Conservation (phyloP, 2,888 invertebrate genomes). For the Caenorhabditis plicata region DNA sequence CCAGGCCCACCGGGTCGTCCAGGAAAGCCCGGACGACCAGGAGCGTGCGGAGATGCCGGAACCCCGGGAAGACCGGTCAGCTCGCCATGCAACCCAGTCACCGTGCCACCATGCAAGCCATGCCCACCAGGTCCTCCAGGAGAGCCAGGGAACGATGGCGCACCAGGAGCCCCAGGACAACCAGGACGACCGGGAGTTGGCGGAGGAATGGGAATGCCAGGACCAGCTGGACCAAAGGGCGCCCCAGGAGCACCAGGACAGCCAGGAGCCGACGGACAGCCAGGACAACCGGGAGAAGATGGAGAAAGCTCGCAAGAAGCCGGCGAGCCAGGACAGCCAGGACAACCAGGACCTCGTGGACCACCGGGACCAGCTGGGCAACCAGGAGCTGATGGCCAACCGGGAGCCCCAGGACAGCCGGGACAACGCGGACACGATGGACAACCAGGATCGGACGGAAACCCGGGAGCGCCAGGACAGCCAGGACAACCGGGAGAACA, state of each 20-base stretch:
- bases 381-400: constrained; percentile 38
- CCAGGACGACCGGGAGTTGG: constrained; percentile 29
- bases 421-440: constrained; percentile 42
- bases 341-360: constrained; percentile 40
- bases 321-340: constrained; percentile 36
- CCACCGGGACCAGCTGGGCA: constrained; percentile 36
- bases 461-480: constrained; percentile 30
- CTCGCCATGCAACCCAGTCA: constrained; percentile 55
- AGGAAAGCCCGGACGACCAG: constrained; percentile 38
- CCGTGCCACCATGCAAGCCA: constrained; percentile 51
- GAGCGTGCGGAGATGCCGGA: constrained; percentile 38
- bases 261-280: constrained; percentile 27
- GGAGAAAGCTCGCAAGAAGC: constrained; percentile 30
- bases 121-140: constrained; percentile 49
- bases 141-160: constrained; percentile 43
- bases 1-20: constrained; percentile 34
- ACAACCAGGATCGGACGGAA: constrained; percentile 24
- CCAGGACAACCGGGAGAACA: constrained; percentile 44
- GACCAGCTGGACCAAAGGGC: constrained; percentile 20
- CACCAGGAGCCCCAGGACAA: constrained; percentile 42
- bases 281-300: constrained; percentile 37
- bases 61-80: constrained; percentile 46
- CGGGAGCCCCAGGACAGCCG: constrained; percentile 37
- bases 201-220: constrained; percentile 23
- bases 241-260: constrained; percentile 28